A percentile compares a stretch with the other conserved stretches of the same genome.
phyloP scores from a whole-genome alignment of 1,140 invertebrate species.

The Drosophila mojavensis region DNA sequence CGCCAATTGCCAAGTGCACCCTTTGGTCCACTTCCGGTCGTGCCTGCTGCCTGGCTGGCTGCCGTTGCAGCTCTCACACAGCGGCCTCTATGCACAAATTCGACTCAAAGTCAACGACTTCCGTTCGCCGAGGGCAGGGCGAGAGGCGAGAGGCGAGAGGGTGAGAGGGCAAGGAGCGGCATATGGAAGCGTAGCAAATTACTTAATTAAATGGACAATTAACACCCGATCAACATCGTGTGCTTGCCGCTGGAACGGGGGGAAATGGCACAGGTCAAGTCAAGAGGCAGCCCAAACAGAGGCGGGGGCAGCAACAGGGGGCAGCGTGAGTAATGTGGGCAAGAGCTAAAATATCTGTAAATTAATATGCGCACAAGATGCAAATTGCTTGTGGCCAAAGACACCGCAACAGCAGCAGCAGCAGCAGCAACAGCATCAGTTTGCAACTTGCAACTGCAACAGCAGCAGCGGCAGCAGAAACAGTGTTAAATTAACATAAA shows the following conservation, averaged over 20 bases:
- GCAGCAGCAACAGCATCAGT: conserved; percentile 9
- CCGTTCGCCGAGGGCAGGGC: conserved; percentile 46
- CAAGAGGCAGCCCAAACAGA: conserved; percentile 19
- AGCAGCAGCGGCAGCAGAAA: conserved; percentile 31
- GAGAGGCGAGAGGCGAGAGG: background rate
- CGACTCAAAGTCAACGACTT: conserved; percentile 81
- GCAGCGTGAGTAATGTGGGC: conserved; percentile 70
- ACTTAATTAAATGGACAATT: conserved; percentile 83
- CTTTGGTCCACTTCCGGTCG: conserved; percentile 68
- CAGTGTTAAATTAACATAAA: conserved; percentile 82
- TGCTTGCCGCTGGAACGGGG: conserved; percentile 18
- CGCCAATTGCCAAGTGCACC: conserved; percentile 53
- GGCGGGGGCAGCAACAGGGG: background rate
- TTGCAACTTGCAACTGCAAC: conserved; percentile 19
- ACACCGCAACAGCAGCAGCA: conserved; percentile 52
- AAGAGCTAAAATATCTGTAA: conserved; percentile 80
- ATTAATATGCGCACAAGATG: conserved; percentile 83
- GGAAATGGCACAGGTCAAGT: conserved; percentile 41
- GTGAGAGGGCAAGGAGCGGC: conserved; percentile 28
- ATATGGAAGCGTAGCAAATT: conserved; percentile 66
- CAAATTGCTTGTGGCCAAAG: conserved; percentile 81
- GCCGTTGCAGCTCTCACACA: conserved; percentile 4
- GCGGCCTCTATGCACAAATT: conserved; percentile 35
- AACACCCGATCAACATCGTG: conserved; percentile 64
- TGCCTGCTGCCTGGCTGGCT: conserved; percentile 32